A percentile compares a stretch with the other conserved stretches of the same genome.
phyloP scores from a whole-genome alignment of 2,797 vertebrate species.

The Thalassophryne amazonica region DNA sequence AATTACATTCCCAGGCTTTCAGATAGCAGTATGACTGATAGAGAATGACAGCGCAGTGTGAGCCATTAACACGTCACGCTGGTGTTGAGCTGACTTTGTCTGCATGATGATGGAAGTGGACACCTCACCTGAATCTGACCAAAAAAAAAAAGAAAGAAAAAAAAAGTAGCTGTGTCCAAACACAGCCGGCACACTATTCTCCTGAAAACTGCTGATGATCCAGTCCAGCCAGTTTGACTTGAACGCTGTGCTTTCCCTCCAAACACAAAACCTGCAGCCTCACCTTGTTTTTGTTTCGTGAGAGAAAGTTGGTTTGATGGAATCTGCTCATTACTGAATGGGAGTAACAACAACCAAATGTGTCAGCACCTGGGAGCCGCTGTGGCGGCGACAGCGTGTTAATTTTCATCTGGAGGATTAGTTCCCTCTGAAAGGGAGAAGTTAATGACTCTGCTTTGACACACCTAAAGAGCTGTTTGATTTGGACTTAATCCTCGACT shows the following conservation, averaged over 20 bases:
- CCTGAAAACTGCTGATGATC: constrained; percentile 34
- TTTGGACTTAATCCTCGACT: constrained; percentile 54
- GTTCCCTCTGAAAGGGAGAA: constrained; percentile 47
- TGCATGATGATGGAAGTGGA: constrained; percentile 14
- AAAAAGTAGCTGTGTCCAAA: constrained; percentile 18
- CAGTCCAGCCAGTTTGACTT: constrained; percentile 47
- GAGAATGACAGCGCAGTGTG: constrained; percentile 36
- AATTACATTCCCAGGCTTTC: constrained; percentile 58
- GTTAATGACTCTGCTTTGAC: constrained; percentile 52
- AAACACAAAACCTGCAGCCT: constrained; percentile 23
- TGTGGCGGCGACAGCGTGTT: constrained; percentile 5
- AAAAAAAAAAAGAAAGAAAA: no score
- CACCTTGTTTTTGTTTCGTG: constrained; percentile 5
- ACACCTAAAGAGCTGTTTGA: constrained; percentile 54
- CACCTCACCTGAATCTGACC: constrained; percentile 15
- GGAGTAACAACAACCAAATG: constrained; percentile 10
- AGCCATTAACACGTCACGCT: constrained; percentile 26
- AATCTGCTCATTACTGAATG: neutral
- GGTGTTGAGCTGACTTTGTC: constrained; percentile 13
- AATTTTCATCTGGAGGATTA: constrained; percentile 44
- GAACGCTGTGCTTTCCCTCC: constrained; percentile 6
- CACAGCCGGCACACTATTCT: neutral
- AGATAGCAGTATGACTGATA: constrained; percentile 29
- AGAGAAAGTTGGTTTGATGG: neutral
- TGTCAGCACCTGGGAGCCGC: constrained; percentile 25